Conservation (phyloP, 2,888 invertebrate genomes). For the Leptodirus hochenwartii region DNA sequence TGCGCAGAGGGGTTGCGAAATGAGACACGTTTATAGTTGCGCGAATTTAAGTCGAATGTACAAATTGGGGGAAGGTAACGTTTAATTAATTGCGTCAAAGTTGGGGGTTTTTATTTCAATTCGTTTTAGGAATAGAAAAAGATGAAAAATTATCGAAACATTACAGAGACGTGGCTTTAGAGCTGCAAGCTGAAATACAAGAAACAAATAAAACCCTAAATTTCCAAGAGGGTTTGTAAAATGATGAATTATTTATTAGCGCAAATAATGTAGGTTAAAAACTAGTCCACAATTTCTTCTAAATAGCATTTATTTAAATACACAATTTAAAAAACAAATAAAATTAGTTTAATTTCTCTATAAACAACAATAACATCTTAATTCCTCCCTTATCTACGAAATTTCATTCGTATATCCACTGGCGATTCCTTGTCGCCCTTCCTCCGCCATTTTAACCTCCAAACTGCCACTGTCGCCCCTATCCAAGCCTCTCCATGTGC, state of each 20-base stretch:
- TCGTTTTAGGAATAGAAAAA: conserved; percentile 39
- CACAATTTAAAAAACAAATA: too few relatives aligned
- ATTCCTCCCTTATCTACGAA: too few relatives aligned
- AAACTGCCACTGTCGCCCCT: conserved; percentile 60
- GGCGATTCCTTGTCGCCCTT: conserved; percentile 64
- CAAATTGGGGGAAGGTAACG: conserved; percentile 60
- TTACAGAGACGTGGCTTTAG: conserved; percentile 51
- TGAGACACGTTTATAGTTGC: conserved; percentile 74
- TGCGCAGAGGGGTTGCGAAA: conserved; percentile 63
- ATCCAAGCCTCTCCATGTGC: conserved; percentile 77
- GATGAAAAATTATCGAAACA: conserved; percentile 49
- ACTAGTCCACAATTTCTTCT: too few relatives aligned
- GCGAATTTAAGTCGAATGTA: conserved; percentile 82
- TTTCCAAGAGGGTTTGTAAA: conserved; percentile 33
- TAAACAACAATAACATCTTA: too few relatives aligned
- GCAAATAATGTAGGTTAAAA: too few relatives aligned
- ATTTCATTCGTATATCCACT: conserved; percentile 43
- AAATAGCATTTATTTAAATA: too few relatives aligned
- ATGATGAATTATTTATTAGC: too few relatives aligned
- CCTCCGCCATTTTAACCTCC: conserved; percentile 43
- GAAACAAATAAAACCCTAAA: conserved; percentile 26
- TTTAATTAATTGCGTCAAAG: too few relatives aligned
- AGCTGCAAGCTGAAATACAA: conserved; percentile 47
- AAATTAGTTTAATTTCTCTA: too few relatives aligned
- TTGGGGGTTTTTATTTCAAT: too few relatives aligned